Conservation (phyloP, 2,797 vertebrate species). For the Knipowitschia caucasica region DNA sequence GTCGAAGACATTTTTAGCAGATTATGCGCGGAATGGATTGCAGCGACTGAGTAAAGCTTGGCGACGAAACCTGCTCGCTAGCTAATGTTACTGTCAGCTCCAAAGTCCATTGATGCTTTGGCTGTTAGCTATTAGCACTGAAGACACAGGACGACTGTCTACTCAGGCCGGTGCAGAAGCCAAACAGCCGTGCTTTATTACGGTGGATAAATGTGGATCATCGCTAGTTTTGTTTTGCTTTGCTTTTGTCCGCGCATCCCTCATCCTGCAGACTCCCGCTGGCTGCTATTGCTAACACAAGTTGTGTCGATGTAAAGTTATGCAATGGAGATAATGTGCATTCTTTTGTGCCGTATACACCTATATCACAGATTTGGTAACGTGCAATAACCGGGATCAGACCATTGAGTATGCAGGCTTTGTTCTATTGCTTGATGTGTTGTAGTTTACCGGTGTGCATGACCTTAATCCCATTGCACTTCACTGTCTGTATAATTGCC, state of each 20-base stretch:
- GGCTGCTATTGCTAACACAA: slow-evolving; percentile 24
- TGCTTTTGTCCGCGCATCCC: slow-evolving; percentile 24
- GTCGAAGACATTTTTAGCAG: slow-evolving; percentile 10
- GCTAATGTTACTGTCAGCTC: slow-evolving; percentile 57
- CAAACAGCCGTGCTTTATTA: slow-evolving; percentile 38
- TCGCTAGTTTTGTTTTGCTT: slow-evolving; percentile 10
- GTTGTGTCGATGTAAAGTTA: slow-evolving; percentile 21
- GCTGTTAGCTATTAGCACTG: slow-evolving; percentile 60
- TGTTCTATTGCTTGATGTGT: slow-evolving; percentile 30
- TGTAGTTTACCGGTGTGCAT: slow-evolving; percentile 9
- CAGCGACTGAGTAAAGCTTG: slow-evolving; percentile 41
- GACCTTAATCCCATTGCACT: slow-evolving; percentile 7
- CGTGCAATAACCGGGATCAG: slow-evolving; percentile 19
- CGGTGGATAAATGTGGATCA: slow-evolving; percentile 33
- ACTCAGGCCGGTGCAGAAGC: slow-evolving; percentile 51
- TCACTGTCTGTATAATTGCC: slow-evolving; percentile 6
- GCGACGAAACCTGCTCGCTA: slow-evolving; percentile 46
- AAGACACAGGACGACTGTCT: slow-evolving; percentile 50
- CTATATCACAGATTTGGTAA: slow-evolving; percentile 11
- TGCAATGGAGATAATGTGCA: slow-evolving; percentile 19
- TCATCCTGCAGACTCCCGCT: slow-evolving; percentile 14
- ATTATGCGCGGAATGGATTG: slow-evolving; percentile 1
- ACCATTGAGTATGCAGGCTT: slow-evolving; percentile 26
- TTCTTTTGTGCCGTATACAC: slow-evolving; percentile 20
- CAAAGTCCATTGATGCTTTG: slow-evolving; percentile 65